phyloP scores from a whole-genome alignment of 2,888 invertebrate genomes.

The Macrophya alboannulata region DNA sequence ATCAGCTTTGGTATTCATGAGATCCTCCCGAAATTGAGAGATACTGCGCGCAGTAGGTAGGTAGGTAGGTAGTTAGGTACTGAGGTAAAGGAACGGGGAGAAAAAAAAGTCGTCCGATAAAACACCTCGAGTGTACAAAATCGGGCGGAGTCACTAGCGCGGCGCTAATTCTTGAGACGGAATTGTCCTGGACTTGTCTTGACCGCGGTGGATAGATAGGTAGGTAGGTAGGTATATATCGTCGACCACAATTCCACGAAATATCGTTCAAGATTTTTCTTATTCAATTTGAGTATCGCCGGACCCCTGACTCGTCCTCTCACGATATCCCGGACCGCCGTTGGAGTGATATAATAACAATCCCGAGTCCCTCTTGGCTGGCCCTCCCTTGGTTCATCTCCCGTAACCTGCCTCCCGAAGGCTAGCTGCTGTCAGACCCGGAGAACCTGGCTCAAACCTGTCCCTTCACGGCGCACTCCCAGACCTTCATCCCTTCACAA shows the following conservation, averaged over 20 bases:
- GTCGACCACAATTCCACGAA: slow-evolving; percentile 16
- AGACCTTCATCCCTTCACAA: slow-evolving; percentile 7
- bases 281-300: slow-evolving; percentile 39
- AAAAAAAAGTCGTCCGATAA: neutral
- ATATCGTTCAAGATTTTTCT: slow-evolving; percentile 47
- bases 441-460: slow-evolving; percentile 31
- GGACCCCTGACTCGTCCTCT: slow-evolving; percentile 13
- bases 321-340: slow-evolving; percentile 27
- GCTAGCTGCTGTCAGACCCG: slow-evolving; percentile 49
- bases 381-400: slow-evolving; percentile 37
- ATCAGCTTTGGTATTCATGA: slow-evolving; percentile 49
- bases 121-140: neutral
- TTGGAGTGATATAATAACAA: slow-evolving; percentile 53
- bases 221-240: neutral
- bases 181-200: neutral
- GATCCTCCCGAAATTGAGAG: slow-evolving; percentile 38
- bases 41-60: neutral
- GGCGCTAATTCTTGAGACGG: neutral
- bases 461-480: neutral
- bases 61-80: neutral
- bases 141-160: neutral
- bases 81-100: neutral
- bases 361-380: slow-evolving; percentile 45
- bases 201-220: neutral
- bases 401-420: slow-evolving; percentile 45